phyloP scores from a whole-genome alignment of 2,797 vertebrate genomes.

The Silurus aristotelis region DNA sequence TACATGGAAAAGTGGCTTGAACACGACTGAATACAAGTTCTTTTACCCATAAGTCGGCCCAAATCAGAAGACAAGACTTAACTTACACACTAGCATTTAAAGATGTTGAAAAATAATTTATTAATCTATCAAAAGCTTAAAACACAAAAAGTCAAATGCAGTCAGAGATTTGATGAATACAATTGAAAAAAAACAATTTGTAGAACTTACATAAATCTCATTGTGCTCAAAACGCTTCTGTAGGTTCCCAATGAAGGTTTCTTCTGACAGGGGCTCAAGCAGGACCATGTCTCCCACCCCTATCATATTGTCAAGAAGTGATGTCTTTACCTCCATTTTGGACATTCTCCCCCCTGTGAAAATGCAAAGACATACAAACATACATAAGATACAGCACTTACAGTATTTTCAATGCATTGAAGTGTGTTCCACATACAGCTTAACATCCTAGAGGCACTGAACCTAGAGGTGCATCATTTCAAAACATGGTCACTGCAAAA shows the following conservation, averaged over 20 bases:
- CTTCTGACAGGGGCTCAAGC: slow-evolving; percentile 89
- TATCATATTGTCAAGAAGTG: slow-evolving; percentile 97
- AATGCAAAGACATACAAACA: slow-evolving; percentile 32
- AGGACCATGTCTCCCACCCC: slow-evolving; percentile 99
- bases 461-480: slow-evolving; percentile 42
- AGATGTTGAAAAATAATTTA: neutral
- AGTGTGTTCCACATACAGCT: neutral
- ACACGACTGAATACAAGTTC: neutral
- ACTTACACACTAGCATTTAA: neutral
- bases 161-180: neutral
- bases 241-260: slow-evolving; percentile 90
- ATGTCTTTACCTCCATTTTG: slow-evolving; percentile 97
- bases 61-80: neutral
- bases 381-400: neutral
- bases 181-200: neutral
- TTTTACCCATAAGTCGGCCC: neutral
- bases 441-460: slow-evolving; percentile 28
- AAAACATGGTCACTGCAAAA: slow-evolving; percentile 63
- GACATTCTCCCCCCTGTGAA: slow-evolving; percentile 75
- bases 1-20: neutral
- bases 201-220: slow-evolving; percentile 92
- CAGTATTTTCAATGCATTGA: neutral
- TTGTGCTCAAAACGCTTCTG: slow-evolving; percentile 91
- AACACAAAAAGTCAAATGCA: neutral
- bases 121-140: neutral